Percentiles rank a stretch among this genome's conserved stretches.
phyloP scores from a whole-genome alignment of 2,797 vertebrate genomes.

The Antrozous pallidus region DNA sequence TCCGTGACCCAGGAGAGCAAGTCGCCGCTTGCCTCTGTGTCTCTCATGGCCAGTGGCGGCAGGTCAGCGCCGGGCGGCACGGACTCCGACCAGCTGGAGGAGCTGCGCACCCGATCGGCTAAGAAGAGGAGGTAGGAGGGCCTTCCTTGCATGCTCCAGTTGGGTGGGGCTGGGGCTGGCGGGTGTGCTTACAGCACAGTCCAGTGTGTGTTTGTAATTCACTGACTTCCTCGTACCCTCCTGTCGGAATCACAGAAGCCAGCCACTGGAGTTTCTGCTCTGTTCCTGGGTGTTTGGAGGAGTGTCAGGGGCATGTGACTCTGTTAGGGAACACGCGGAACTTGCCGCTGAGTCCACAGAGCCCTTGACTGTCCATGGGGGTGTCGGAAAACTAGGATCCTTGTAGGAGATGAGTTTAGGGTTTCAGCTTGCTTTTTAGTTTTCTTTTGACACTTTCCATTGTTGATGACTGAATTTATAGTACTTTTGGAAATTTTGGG shows the following conservation, averaged over 20 bases:
- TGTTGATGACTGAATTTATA: not conserved
- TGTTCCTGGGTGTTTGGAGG: not conserved
- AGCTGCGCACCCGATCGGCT: slow-evolving; percentile 89
- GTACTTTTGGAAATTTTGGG: not conserved
- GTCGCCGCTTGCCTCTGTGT: slow-evolving; percentile 82
- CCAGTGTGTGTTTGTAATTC: not conserved
- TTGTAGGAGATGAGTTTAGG: not conserved
- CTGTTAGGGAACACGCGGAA: not conserved
- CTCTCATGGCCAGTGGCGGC: slow-evolving; percentile 77
- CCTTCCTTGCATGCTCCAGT: not conserved
- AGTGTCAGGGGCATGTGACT: not conserved
- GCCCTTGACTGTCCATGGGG: not conserved
- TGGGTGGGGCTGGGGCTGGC: not conserved
- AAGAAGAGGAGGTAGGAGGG: slow-evolving; percentile 87
- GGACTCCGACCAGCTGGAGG: slow-evolving; percentile 86
- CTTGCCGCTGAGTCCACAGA: not conserved
- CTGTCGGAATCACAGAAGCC: not conserved
- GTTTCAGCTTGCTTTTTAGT: not conserved
- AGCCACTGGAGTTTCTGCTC: not conserved
- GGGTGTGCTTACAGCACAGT: not conserved
- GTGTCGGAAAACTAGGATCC: not conserved
- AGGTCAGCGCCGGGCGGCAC: slow-evolving; percentile 65
- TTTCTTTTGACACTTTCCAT: not conserved
- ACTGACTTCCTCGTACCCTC: not conserved
- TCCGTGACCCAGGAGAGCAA: slow-evolving; percentile 88